A percentile compares a stretch with the other conserved stretches of the same genome.
Conservation (phyloP, 2,113 vertebrate species). For the Irena cyanogastra region DNA sequence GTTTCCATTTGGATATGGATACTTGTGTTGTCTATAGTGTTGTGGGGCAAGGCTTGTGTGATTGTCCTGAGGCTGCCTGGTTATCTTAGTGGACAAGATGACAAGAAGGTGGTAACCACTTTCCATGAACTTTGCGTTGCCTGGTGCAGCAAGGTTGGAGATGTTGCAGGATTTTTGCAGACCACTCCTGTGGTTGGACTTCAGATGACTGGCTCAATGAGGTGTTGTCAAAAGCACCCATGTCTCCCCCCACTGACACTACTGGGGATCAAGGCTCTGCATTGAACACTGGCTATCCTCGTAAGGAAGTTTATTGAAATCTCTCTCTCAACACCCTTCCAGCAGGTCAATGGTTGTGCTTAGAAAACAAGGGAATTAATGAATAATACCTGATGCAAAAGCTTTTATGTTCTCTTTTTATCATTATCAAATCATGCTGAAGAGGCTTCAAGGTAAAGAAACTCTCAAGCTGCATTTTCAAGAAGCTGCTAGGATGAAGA, state of each 20-base stretch:
- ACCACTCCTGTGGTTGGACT: background rate
- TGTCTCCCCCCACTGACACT: background rate
- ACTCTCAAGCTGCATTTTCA: constrained; percentile 25
- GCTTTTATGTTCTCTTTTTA: background rate
- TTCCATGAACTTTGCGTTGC: accelerated
- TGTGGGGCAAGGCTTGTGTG: background rate
- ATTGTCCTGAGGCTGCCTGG: background rate
- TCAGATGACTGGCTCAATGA: background rate
- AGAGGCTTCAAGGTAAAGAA: constrained; percentile 35
- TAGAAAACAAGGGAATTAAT: background rate
- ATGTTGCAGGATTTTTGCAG: background rate
- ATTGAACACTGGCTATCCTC: background rate
- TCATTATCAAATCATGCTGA: constrained; percentile 16
- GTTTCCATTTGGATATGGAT: background rate
- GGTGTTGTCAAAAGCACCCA: background rate
- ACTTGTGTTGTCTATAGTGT: background rate
- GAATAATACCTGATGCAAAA: background rate
- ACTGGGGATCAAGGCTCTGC: background rate
- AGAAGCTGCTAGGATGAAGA: constrained; percentile 21
- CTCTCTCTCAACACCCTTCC: background rate
- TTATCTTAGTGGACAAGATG: background rate
- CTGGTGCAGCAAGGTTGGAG: accelerated
- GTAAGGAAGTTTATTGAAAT: background rate
- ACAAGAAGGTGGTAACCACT: background rate
- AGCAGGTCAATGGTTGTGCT: background rate